Base-by-base conservation (phyloP, 2,797 vertebrate species). In the Mionectes olivaceus region DNA sequence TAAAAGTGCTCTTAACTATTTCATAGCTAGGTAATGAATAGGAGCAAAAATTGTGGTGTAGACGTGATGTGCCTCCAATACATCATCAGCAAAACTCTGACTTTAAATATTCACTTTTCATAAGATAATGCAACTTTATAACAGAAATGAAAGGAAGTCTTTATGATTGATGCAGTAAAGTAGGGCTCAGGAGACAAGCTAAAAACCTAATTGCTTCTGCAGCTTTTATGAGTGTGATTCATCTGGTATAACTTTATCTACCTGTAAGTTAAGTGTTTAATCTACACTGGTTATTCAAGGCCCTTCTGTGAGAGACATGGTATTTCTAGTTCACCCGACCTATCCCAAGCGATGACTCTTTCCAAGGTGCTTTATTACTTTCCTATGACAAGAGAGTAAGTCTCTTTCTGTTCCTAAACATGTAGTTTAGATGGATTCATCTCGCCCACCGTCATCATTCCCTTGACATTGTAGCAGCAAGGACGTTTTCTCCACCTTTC, bases 161-260 rank as follows among this genome's bases (percentile, higher is more conserved):
- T 89, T 77, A n/a, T 86, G 52, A 93, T 37, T 63, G 80, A 79
- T 90, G 49, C 41, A 61, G 7, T 43, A 30, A 90, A 88, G 37
- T 64, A 81, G 33, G 47, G 19, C 87, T 88, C 63, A 68, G 64
- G 83, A 95, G 74, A 90, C 16, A 10, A 77, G 49, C 67, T 93
- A 74, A 94, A 94, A 94, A 43, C 68, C 63, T 95, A 84, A 96
- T 87, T 79, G 67, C 73, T 93, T 75, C 76, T 49, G 7, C 44
- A 79, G 73, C 32, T 88, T 95, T 91, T 84, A 57, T 79, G 22
- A 87, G 22, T 47, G 13, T 90, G 80, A 93, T 86, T 96, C 91
- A 95, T 69, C 46, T 76, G 21, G 19, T 82, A 14, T 19, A 67
- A 60, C 55, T 91, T 94, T 59, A 59, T 55, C 70, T 94, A 52